Conservation (phyloP, 2,888 invertebrate species). For the Sympetrum striolatum region DNA sequence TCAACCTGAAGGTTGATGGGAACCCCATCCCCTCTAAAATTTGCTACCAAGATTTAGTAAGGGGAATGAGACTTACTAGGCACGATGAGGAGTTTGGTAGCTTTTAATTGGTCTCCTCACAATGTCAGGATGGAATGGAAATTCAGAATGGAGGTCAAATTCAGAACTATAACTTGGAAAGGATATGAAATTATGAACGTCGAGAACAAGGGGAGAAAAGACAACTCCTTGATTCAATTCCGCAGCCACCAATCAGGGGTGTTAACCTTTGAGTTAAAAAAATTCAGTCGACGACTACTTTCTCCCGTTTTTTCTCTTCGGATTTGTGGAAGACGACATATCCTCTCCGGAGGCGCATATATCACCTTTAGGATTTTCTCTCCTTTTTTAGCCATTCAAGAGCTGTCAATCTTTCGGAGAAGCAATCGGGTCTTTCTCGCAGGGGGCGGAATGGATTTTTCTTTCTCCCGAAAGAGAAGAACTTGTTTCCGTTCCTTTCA, state of each 20-base stretch:
- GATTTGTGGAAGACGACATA: not conserved
- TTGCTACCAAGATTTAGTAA: too few relatives aligned
- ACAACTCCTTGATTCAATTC: not conserved
- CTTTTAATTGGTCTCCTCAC: too few relatives aligned
- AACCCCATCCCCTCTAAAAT: too few relatives aligned
- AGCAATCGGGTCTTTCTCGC: not conserved
- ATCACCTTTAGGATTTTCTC: not conserved
- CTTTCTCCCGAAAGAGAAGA: not conserved
- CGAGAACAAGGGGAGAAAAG: not conserved
- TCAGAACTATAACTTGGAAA: not conserved
- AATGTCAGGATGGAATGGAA: too few relatives aligned
- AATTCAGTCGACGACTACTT: not conserved
- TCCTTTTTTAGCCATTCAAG: slow-evolving; percentile 9
- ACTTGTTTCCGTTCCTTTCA: not conserved
- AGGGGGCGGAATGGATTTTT: not conserved
- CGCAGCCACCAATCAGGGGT: not conserved
- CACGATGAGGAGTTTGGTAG: too few relatives aligned
- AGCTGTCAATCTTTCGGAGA: slow-evolving; percentile 23
- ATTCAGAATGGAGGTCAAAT: too few relatives aligned
- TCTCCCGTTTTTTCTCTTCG: not conserved
- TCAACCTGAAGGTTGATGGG: too few relatives aligned
- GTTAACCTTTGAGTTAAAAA: not conserved
- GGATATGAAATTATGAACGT: not conserved
- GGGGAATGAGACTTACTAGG: too few relatives aligned
- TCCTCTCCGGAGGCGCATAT: not conserved